phyloP scores from a whole-genome alignment of 2,888 invertebrate species.

The Tridacna crocea region DNA sequence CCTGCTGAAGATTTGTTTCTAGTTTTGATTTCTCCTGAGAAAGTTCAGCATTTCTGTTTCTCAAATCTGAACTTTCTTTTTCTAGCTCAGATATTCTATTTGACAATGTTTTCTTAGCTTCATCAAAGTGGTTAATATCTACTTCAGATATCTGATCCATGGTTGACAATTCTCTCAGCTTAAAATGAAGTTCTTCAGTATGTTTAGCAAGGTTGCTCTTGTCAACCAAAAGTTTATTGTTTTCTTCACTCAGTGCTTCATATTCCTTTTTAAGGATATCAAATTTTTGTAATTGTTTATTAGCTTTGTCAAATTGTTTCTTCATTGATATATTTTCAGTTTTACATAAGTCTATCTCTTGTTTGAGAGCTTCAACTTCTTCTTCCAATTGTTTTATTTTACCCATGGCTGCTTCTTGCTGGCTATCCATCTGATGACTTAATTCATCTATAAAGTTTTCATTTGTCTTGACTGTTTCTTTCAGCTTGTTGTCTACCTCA shows the following conservation, averaged over 20 bases:
- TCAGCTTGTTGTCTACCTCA: conserved; percentile 35
- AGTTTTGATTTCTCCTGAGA: conserved; percentile 66
- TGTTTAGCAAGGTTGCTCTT: conserved; percentile 78
- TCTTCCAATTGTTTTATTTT: conserved; percentile 43
- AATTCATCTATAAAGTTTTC: conserved; percentile 22
- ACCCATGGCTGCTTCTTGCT: conserved; percentile 36
- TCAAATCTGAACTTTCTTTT: conserved; percentile 60
- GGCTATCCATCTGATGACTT: conserved; percentile 40
- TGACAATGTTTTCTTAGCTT: conserved; percentile 69
- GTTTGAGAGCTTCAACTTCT: conserved; percentile 26
- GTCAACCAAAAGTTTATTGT: conserved; percentile 75
- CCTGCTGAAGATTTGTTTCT: conserved; percentile 66
- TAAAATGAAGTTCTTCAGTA: conserved; percentile 78
- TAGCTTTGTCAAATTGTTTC: conserved; percentile 53
- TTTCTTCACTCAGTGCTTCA: conserved; percentile 74
- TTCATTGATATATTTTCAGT: conserved; percentile 50
- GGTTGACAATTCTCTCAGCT: conserved; percentile 64
- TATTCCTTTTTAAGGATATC: conserved; percentile 73
- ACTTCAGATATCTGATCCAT: conserved; percentile 55
- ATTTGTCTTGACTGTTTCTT: conserved; percentile 7
- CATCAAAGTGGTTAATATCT: conserved; percentile 69
- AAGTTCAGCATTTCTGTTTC: conserved; percentile 68
- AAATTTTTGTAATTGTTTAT: conserved; percentile 59
- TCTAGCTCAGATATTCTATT: conserved; percentile 74
- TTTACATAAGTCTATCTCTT: conserved; percentile 33